A percentile compares a stretch with the other conserved stretches of the same genome.
Conservation (phyloP, 2,888 invertebrate genomes). For the Amphiduros pacificus region DNA sequence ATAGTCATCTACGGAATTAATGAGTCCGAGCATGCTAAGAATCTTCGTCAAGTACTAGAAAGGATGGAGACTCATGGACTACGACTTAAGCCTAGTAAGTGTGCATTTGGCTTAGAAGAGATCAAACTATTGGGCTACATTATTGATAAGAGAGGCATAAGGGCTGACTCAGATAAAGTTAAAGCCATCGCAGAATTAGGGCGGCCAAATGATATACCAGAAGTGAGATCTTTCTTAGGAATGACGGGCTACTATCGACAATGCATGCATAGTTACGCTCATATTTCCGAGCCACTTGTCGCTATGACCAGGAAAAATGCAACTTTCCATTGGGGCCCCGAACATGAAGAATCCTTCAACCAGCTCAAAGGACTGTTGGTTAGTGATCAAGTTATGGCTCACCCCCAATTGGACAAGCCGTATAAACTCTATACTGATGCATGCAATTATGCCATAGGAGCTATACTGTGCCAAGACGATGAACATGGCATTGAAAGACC, state of each 20-base stretch:
- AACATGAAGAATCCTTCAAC: background rate
- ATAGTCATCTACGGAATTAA: constrained; percentile 14
- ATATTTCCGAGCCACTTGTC: constrained; percentile 5
- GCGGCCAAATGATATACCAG: background rate
- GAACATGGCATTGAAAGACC: no score
- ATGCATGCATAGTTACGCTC: constrained; percentile 9
- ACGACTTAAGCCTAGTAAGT: constrained; percentile 22
- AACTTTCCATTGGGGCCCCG: constrained; percentile 4
- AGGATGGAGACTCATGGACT: constrained; percentile 15
- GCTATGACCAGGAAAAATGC: constrained; percentile 6
- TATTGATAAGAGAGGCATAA: constrained; percentile 21
- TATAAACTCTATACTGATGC: no score
- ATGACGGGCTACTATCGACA: constrained; percentile 18
- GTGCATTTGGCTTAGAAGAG: constrained; percentile 11
- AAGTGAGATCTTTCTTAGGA: constrained; percentile 17
- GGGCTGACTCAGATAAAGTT: constrained; percentile 23
- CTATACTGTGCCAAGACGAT: no score
- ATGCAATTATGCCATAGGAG: no score
- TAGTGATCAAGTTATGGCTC: background rate
- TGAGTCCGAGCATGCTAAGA: constrained; percentile 10
- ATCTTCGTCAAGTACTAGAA: constrained; percentile 18
- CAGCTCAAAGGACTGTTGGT: background rate
- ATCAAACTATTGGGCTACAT: constrained; percentile 28
- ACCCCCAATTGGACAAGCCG: no score
- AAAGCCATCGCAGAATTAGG: constrained; percentile 1